A percentile compares a stretch with the other conserved stretches of the same genome.
phyloP scores from a whole-genome alignment of 2,797 vertebrate genomes.

The Phaenicophaeus curvirostris region DNA sequence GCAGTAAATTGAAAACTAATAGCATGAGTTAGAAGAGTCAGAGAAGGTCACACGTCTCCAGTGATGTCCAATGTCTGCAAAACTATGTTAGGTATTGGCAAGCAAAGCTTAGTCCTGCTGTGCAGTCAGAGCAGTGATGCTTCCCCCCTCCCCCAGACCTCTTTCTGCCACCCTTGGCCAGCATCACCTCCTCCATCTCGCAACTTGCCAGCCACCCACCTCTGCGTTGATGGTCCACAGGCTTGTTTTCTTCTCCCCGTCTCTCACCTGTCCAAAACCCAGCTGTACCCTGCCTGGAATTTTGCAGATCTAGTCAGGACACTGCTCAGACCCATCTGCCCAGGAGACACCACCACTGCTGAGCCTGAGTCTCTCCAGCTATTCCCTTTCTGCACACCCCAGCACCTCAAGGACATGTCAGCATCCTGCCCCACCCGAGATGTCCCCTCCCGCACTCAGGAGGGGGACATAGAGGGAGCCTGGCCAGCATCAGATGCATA shows the following conservation, averaged over 20 bases:
- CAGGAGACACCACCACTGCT: accelerated
- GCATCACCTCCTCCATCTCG: not conserved
- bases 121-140: accelerated
- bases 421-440: not conserved
- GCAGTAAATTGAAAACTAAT: not conserved
- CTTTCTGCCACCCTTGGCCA: not conserved
- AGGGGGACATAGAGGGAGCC: accelerated
- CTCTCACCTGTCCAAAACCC: not conserved
- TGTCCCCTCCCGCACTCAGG: accelerated
- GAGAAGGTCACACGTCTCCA: not conserved
- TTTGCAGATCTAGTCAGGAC: not conserved
- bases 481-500: not conserved
- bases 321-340: not conserved
- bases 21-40: not conserved
- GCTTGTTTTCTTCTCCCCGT: not conserved
- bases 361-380: not conserved
- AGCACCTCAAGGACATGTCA: accelerated
- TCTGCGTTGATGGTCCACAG: not conserved
- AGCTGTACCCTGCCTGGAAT: not conserved
- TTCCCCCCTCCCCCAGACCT: not conserved
- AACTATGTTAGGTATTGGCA: not conserved
- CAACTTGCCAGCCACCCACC: not conserved
- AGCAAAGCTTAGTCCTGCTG: not conserved
- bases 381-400: not conserved
- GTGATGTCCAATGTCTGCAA: not conserved